phyloP scores from a whole-genome alignment of 92 coral and sea anemone species.

The Porites evermanni region DNA sequence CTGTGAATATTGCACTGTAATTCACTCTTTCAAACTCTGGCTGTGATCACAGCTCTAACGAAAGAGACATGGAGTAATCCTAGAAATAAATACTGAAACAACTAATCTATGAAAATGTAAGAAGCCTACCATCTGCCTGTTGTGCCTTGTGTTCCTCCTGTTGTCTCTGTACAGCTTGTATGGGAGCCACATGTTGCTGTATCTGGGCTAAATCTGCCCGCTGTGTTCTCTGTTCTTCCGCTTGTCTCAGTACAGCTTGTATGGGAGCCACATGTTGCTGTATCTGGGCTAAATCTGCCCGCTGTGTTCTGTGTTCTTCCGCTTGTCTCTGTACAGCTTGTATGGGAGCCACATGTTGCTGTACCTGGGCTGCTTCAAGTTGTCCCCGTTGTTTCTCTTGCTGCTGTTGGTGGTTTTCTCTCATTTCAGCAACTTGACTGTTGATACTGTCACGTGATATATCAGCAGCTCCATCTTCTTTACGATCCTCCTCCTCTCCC shows the following conservation, averaged over 20 bases:
- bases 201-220: neutral
- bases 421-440: conserved; percentile 23
- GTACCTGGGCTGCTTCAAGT: neutral
- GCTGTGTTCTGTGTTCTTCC: neutral
- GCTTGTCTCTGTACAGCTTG: neutral
- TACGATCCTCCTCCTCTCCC: neutral
- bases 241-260: neutral
- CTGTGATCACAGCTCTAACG: too few species aligned
- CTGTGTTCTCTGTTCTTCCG: neutral
- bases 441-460: conserved; percentile 42
- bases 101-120: too few species aligned
- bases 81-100: too few species aligned
- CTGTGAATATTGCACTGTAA: too few species aligned
- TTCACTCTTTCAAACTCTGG: too few species aligned
- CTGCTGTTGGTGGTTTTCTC: neutral
- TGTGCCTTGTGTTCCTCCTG: neutral
- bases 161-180: neutral
- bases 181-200: neutral
- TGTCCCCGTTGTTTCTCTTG: neutral
- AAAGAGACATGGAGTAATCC: too few species aligned
- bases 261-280: conserved; percentile 11
- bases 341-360: conserved; percentile 12
- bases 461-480: conserved; percentile 10
- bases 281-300: neutral
- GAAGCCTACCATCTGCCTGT: neutral